These are phyloP conservation scores for Hyperopisus bebe DNA, from an alignment of 2,113 vertebrate species.

Conservation along the genomic window DNA sequence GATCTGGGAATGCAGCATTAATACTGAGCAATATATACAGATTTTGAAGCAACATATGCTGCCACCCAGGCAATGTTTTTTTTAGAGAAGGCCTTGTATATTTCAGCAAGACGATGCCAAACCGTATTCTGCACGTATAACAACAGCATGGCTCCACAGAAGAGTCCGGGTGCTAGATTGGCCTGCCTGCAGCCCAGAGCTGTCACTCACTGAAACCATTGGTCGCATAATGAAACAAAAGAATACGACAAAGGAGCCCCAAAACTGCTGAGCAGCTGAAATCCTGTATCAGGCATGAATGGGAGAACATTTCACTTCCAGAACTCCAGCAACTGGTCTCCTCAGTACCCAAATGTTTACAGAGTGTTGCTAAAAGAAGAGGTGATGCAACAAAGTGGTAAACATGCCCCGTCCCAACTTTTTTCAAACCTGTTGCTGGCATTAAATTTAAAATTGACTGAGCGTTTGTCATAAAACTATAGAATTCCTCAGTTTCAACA, in stretches of 20 bases:
- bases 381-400: not conserved
- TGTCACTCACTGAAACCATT: not conserved
- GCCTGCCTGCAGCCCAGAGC: not conserved
- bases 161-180: not conserved
- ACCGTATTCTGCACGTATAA: not conserved
- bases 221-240: not conserved
- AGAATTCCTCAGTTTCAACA: not conserved
- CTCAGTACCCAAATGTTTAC: not conserved
- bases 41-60: not conserved
- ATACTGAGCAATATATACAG: not conserved
- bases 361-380: not conserved
- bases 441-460: not conserved
- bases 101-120: not conserved
- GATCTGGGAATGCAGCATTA: not conserved
- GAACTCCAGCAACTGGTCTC: not conserved
- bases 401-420: not conserved
- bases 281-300: not conserved
- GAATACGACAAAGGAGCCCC: not conserved
- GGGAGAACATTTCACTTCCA: not conserved
- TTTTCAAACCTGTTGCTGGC: not conserved
- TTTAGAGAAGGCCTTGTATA: not conserved
- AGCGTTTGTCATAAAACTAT: not conserved
- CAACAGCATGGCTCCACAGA: not conserved
- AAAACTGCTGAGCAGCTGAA: not conserved
- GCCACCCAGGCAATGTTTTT: not conserved